These are phyloP conservation scores for Odontamblyopus lacepedii DNA, from an alignment of 2,797 vertebrate genomes.

Conservation along the genomic window DNA sequence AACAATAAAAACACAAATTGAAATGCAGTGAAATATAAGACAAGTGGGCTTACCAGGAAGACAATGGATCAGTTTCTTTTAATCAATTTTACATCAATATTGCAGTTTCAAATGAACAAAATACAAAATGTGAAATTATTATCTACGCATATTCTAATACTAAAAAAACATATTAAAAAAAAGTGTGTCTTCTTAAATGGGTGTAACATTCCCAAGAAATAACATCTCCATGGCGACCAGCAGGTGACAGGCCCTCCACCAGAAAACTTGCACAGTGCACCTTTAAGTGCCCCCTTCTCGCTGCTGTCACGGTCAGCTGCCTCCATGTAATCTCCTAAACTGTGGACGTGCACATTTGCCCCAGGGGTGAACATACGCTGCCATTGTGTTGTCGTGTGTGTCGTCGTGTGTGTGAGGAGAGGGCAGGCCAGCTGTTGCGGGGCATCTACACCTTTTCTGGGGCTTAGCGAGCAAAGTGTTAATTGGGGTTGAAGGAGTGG, in stretches of 20 bases:
- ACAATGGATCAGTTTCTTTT: too few species aligned
- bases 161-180: too few species aligned
- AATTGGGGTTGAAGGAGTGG: constrained; percentile 76
- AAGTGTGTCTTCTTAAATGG: neutral
- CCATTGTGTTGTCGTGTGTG: constrained; percentile 12
- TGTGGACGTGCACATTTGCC: constrained; percentile 44
- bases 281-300: neutral
- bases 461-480: constrained; percentile 72
- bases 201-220: neutral
- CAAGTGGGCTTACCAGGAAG: too few species aligned
- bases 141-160: too few species aligned
- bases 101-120: too few species aligned
- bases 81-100: too few species aligned
- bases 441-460: constrained; percentile 79
- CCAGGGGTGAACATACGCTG: constrained; percentile 38
- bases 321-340: constrained; percentile 30
- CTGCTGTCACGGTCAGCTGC: constrained; percentile 17
- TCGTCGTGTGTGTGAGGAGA: constrained; percentile 14
- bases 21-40: too few species aligned
- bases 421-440: constrained; percentile 69
- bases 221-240: neutral
- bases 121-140: too few species aligned
- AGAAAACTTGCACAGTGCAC: neutral
- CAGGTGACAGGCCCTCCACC: neutral
- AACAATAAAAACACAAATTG: too few species aligned